Conservation (phyloP, 64 coral and sea anemone species). For the Dendronephthya gigantea region DNA sequence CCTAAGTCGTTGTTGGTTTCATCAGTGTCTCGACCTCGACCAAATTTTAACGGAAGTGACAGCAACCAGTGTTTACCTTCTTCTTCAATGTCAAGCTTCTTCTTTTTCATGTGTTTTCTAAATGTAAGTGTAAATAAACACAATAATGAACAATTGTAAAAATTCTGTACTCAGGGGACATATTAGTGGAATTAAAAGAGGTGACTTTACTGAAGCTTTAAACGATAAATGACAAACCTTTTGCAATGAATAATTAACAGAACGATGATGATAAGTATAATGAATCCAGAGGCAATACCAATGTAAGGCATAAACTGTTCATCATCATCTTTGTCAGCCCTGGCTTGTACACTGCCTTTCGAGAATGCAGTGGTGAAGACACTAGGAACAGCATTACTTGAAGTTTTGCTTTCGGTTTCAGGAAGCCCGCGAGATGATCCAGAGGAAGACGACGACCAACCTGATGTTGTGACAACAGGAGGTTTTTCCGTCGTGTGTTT, state of each 20-base stretch:
- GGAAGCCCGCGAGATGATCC: too few relatives aligned
- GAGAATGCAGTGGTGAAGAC: too few relatives aligned
- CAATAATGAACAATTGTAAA: not conserved
- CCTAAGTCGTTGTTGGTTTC: not conserved
- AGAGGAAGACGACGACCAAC: too few relatives aligned
- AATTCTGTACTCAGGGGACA: not conserved
- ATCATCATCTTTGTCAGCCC: not conserved
- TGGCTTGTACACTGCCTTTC: not conserved
- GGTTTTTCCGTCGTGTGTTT: too few relatives aligned
- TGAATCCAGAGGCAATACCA: not conserved
- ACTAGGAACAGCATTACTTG: too few relatives aligned
- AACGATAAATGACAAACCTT: too few relatives aligned
- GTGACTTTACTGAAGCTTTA: too few relatives aligned
- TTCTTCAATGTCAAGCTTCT: not conserved
- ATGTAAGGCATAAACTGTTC: not conserved
- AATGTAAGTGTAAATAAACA: not conserved
- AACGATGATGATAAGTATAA: not conserved
- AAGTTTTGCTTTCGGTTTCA: too few relatives aligned
- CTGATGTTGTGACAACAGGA: too few relatives aligned
- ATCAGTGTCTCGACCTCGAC: not conserved
- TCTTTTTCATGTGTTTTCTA: not conserved
- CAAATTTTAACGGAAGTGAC: not conserved
- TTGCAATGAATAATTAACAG: not conserved
- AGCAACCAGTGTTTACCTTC: not conserved
- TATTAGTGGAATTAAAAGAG: too few relatives aligned